These are phyloP conservation scores for Gymnoscopelus braueri DNA, from an alignment of 2,797 vertebrate genomes.

Conservation along the genomic window DNA sequence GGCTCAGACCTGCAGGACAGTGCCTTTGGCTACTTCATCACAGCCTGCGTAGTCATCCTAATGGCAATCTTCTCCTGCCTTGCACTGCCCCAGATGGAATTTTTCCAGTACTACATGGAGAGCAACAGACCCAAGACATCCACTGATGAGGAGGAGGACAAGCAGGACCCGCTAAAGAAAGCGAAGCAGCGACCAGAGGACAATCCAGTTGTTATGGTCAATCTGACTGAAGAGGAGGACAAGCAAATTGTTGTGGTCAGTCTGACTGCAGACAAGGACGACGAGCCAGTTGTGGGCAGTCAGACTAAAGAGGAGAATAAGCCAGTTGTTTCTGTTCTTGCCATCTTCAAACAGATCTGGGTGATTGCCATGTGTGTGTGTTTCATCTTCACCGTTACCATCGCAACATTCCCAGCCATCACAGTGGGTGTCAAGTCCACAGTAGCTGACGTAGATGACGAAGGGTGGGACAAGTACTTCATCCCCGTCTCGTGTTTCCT, in stretches of 20 bases:
- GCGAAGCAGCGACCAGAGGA: conserved; percentile 75
- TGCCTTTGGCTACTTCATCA: conserved; percentile 95
- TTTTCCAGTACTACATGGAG: conserved; percentile 89
- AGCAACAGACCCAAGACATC: conserved; percentile 66
- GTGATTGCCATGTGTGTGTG: no score
- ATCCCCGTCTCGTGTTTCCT: no score
- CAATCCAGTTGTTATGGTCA: conserved; percentile 20
- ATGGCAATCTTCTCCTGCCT: conserved; percentile 86
- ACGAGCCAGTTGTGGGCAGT: no score
- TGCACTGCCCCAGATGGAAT: conserved; percentile 88
- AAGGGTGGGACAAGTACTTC: no score
- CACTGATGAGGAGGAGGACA: conserved; percentile 76
- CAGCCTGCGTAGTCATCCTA: conserved; percentile 87
- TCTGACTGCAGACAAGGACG: no score
- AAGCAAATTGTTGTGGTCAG: not conserved
- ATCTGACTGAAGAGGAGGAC: conserved; percentile 69
- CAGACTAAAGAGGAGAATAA: no score
- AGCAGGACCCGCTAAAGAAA: conserved; percentile 91
- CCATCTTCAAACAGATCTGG: conserved; percentile 90
- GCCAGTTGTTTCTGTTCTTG: conserved; percentile 73
- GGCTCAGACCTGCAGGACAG: conserved; percentile 86
- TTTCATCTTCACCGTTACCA: no score
- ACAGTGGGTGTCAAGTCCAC: no score
- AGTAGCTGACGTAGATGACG: no score
- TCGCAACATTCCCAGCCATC: no score